Conservation (phyloP, 2,888 invertebrate genomes). For the Agrenia bidenticulata region DNA sequence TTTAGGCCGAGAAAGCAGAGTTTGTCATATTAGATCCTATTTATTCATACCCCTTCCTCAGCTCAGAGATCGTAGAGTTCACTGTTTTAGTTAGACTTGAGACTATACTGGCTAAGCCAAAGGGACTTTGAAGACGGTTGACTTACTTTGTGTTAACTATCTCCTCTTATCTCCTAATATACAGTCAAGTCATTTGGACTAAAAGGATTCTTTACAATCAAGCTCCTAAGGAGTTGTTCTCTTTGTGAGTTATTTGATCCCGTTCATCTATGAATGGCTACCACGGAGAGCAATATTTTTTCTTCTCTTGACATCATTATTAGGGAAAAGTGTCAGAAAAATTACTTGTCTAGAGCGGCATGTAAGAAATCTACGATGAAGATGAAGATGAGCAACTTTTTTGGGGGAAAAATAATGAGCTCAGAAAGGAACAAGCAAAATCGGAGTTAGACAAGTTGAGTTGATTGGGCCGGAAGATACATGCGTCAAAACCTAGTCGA, state of each 20-base stretch:
- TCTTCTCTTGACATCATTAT: slow-evolving; percentile 41
- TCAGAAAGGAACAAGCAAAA: too few species aligned
- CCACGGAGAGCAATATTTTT: slow-evolving; percentile 39
- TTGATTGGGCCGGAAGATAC: slow-evolving; percentile 19
- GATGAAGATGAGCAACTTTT: neutral
- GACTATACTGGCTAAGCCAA: neutral
- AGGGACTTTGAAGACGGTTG: neutral
- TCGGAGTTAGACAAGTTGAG: slow-evolving; percentile 12
- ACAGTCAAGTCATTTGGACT: neutral
- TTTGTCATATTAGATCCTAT: too few species aligned
- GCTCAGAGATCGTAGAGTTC: too few species aligned
- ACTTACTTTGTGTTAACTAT: neutral
- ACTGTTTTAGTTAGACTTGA: too few species aligned
- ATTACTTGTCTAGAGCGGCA: slow-evolving; percentile 5
- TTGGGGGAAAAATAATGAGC: neutral
- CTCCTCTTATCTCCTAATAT: neutral
- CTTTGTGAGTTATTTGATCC: neutral
- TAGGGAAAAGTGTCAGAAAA: slow-evolving; percentile 10
- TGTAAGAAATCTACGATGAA: slow-evolving; percentile 1
- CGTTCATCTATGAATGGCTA: neutral
- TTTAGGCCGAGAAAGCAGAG: too few species aligned
- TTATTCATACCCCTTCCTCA: too few species aligned
- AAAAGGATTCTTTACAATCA: neutral
- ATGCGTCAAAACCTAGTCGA: slow-evolving; percentile 2
- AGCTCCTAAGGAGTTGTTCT: neutral